phyloP scores from a whole-genome alignment of 1,140 invertebrate genomes.

The Sinella curviseta region DNA sequence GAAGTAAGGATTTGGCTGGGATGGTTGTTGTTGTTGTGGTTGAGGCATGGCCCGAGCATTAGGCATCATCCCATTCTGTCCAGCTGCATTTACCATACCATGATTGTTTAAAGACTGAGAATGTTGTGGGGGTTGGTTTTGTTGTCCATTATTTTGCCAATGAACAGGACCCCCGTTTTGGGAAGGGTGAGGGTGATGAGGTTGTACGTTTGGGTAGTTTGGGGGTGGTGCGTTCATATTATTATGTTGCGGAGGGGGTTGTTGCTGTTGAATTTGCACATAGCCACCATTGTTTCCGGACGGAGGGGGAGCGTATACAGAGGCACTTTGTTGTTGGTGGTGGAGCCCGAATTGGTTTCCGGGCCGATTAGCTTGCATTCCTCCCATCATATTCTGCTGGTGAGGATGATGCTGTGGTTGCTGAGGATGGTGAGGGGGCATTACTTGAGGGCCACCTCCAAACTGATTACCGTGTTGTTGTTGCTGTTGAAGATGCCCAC shows the following conservation, averaged over 20 bases:
- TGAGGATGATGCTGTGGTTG: background rate
- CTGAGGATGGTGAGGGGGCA: background rate
- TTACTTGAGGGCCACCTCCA: background rate
- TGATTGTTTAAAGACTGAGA: background rate
- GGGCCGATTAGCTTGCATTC: background rate
- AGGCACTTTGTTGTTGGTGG: conserved; percentile 3
- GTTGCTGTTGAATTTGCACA: conserved; percentile 2
- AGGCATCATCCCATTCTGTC: background rate
- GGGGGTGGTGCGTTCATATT: background rate
- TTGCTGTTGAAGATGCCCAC: background rate
- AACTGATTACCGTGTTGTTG: background rate
- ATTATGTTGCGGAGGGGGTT: background rate
- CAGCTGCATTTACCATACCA: background rate
- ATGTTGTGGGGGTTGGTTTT: background rate
- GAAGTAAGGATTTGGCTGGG: background rate
- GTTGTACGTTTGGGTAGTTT: background rate
- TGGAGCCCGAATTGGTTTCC: background rate
- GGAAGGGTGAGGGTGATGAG: background rate
- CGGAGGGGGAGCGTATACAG: conserved; percentile 16
- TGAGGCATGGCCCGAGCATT: background rate
- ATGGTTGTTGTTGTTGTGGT: background rate
- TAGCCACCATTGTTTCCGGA: conserved; percentile 14
- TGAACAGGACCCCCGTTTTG: conserved; percentile 1
- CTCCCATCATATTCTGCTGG: background rate
- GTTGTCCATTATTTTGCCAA: conserved; percentile 3